Percentiles rank a stretch among this genome's conserved stretches.
phyloP scores from a whole-genome alignment of 1,140 invertebrate genomes.

The Pogonognathellus flavescens region DNA sequence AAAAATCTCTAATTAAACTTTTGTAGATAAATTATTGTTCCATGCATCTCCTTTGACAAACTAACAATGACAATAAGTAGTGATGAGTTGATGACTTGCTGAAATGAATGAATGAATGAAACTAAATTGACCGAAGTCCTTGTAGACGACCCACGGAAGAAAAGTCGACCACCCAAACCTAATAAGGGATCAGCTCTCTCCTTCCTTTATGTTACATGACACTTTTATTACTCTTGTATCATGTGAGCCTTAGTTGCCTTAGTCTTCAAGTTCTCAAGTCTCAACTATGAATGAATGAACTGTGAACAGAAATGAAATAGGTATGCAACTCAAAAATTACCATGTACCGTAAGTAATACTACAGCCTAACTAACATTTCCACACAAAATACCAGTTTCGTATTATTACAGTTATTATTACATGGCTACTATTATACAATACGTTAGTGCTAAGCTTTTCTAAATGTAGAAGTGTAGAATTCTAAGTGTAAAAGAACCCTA shows the following conservation, averaged over 20 bases:
- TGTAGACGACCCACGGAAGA: background rate
- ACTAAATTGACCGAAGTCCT: background rate
- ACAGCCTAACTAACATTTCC: background rate
- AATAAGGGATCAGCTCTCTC: background rate
- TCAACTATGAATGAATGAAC: constrained; percentile 4
- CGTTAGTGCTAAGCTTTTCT: no score
- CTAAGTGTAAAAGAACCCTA: no score
- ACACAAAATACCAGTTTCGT: background rate
- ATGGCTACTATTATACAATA: no score
- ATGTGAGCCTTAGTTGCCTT: background rate
- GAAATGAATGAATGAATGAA: background rate
- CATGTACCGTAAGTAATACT: background rate
- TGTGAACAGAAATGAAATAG: no score
- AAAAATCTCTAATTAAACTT: no score
- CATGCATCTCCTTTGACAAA: no score
- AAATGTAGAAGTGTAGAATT: no score
- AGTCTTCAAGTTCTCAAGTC: background rate
- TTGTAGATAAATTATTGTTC: no score
- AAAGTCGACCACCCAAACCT: constrained; percentile 26
- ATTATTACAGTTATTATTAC: no score
- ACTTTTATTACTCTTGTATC: constrained; percentile 41
- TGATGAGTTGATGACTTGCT: no score
- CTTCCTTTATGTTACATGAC: constrained; percentile 36
- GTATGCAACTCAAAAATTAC: background rate
- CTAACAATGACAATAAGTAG: no score